Evolutionary conservation across 1,140 invertebrate species (phyloP), one percentile per base, ranked within the genome.

Genomic region (Magallana angulata): DNA sequence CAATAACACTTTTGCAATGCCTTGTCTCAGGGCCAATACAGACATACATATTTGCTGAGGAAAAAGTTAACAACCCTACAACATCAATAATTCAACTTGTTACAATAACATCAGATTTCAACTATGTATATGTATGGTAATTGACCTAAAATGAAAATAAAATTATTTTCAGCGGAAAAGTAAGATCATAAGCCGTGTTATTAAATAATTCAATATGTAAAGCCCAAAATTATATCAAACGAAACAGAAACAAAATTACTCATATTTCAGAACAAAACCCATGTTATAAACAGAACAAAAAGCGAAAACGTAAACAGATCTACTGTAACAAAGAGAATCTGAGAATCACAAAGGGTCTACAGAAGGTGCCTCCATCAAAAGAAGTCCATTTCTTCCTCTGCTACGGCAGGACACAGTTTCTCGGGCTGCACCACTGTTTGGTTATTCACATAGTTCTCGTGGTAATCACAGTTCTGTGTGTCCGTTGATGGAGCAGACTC

Each of bases 361-460:
- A 68, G 8, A 7, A 24, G 18, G 14, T 68, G 36, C 24, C 24
- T 24, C 68, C 9, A 30, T 76, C 68, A 76, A 18, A 12, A 76
- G 68, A 76, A 76, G 68, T 76, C 68, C 68, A 76, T 76, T 76
- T 76, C 24, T 11, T 76, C 68, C 18, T 76, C 24, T 12, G 24
- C 36, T 30, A 76, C 68, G 0, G 30, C 36, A 8, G 24, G 68
- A 76, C 68, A 76, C 36, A 48, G 36, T 30, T 8, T 30, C 12
- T 76, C 68, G 12, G 68, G 68, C 36, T 24, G 24, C 60, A 62
- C 60, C 24, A 76, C 18, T 4, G 68, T 24, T 30, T 76, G 68
- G 68, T 76, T 76, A 11, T 76, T 76, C 7, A 76, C 68, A 76
- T 36, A 76, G 68, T 76, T 76, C 24, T 76, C 68, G 3, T 76